Percentiles rank a stretch among this genome's conserved stretches.
These are phyloP conservation scores for Ellobium chinense DNA, from an alignment of 2,888 invertebrate genomes.

Conservation along the genomic window DNA sequence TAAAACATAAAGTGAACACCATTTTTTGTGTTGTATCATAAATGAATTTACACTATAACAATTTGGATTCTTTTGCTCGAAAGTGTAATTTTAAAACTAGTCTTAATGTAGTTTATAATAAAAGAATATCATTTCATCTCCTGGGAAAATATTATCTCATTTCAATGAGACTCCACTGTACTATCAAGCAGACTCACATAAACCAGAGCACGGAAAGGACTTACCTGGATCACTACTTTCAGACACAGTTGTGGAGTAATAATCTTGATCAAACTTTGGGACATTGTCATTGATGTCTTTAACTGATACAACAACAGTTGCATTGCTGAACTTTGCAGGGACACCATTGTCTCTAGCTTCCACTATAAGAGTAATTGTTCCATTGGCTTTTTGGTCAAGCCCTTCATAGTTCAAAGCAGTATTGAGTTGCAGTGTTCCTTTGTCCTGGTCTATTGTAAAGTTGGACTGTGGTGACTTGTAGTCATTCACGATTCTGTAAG, in stretches of 20 bases:
- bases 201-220: too few relatives aligned
- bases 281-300: conserved; percentile 94
- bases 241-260: conserved; percentile 86
- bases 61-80: too few relatives aligned
- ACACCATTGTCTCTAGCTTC: conserved; percentile 67
- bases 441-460: conserved; percentile 83
- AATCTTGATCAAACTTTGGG: conserved; percentile 87
- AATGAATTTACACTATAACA: too few relatives aligned
- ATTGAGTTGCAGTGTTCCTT: conserved; percentile 80
- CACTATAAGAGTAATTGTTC: conserved; percentile 58
- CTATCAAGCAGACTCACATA: too few relatives aligned
- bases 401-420: conserved; percentile 68
- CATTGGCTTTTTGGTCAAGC: conserved; percentile 52
- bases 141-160: too few relatives aligned
- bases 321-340: conserved; percentile 54
- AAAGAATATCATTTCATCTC: too few relatives aligned
- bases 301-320: conserved; percentile 61
- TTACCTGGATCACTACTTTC: conserved; percentile 90
- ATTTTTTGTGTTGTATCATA: too few relatives aligned
- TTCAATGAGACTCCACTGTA: too few relatives aligned
- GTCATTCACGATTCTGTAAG: conserved; percentile 48
- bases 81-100: too few relatives aligned
- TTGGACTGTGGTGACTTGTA: not conserved
- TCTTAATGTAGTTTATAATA: too few relatives aligned
- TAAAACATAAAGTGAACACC: too few relatives aligned